Conservation (phyloP, 2,888 invertebrate species). For the Habroteleia sp. region DNA sequence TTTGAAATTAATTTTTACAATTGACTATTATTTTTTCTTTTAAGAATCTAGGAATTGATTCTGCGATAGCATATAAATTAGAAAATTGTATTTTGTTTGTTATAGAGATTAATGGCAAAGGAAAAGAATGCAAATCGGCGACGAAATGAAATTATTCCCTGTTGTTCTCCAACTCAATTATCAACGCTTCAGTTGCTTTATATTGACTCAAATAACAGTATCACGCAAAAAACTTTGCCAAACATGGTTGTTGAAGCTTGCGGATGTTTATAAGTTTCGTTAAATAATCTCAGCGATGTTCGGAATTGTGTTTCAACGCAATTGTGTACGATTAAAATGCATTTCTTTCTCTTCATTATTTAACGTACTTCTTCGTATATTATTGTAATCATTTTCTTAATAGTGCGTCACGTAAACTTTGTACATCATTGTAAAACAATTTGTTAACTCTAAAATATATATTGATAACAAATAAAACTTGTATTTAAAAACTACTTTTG, state of each 20-base stretch:
- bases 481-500: background rate
- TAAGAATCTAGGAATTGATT: background rate
- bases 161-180: conserved; percentile 92
- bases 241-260: conserved; percentile 96
- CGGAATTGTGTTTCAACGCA: conserved; percentile 8
- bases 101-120: conserved; percentile 87
- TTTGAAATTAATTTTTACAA: no score
- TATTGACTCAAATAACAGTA: conserved; percentile 89
- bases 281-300: conserved; percentile 3
- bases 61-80: conserved; percentile 6
- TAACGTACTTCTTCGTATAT: conserved; percentile 25
- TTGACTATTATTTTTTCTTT: no score
- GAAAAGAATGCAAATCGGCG: conserved; percentile 81
- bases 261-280: conserved; percentile 87
- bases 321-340: conserved; percentile 21
- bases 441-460: background rate
- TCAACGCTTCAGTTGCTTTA: conserved; percentile 90
- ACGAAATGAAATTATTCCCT: conserved; percentile 87
- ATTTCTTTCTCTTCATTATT: conserved; percentile 34
- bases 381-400: conserved; percentile 8
- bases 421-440: background rate
- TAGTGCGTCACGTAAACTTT: background rate
- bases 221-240: conserved; percentile 89
- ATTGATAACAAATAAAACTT: background rate
- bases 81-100: conserved; percentile 65